phyloP scores from a whole-genome alignment of 1,140 invertebrate genomes.

The Bombus breviceps region DNA sequence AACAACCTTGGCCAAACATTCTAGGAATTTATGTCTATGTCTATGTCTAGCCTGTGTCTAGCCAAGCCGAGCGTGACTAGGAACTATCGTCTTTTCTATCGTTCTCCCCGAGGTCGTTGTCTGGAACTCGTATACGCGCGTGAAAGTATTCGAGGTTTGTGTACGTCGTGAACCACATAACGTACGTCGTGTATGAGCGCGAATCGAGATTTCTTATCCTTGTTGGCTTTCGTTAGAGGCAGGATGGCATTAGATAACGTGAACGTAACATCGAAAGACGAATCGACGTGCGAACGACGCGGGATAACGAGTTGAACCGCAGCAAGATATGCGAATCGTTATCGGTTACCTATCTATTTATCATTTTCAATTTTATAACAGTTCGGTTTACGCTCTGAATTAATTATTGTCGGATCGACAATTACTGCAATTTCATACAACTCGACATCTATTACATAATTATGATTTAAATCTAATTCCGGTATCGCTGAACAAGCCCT shows the following conservation, averaged over 20 bases:
- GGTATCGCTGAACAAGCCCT: background rate
- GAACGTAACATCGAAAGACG: background rate
- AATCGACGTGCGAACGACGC: background rate
- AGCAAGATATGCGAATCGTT: background rate
- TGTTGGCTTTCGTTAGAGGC: background rate
- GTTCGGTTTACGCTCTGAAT: conserved; percentile 6
- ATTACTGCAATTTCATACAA: conserved; percentile 38
- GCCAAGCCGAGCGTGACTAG: conserved; percentile 34
- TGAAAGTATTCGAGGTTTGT: conserved; percentile 7
- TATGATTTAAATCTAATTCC: conserved; percentile 43
- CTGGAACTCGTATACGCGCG: background rate
- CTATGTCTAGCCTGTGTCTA: conserved; percentile 58
- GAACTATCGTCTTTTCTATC: conserved; percentile 53
- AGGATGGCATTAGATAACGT: background rate
- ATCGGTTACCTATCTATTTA: background rate
- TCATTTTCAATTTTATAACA: background rate
- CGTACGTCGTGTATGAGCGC: too few relatives aligned
- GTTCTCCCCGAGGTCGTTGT: conserved; percentile 35
- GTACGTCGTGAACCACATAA: too few relatives aligned
- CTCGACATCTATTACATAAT: conserved; percentile 33
- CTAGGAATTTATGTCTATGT: conserved; percentile 36
- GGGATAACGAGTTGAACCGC: background rate
- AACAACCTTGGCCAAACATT: conserved; percentile 27
- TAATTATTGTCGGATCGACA: conserved; percentile 23
- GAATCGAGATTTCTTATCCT: background rate